Evolutionary conservation across 2,113 vertebrate genomes (phyloP).

Genomic region (Perca flavescens): DNA sequence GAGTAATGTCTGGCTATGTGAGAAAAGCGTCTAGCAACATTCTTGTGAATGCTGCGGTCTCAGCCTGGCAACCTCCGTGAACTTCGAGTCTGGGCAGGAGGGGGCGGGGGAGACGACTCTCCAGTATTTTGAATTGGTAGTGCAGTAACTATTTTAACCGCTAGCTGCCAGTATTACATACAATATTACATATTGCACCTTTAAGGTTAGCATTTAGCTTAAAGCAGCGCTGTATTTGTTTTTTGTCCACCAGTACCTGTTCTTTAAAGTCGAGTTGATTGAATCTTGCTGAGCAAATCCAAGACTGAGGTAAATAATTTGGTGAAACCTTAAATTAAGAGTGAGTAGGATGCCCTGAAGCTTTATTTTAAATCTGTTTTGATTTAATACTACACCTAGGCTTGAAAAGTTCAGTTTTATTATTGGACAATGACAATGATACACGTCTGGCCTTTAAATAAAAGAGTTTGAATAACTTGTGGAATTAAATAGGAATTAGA

Average conservation of each 20-base stretch:
- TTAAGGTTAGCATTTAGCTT: neutral
- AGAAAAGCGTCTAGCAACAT: no score
- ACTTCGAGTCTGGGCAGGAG: no score
- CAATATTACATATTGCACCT: no score
- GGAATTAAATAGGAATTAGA: neutral
- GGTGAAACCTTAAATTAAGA: neutral
- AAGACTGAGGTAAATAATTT: neutral
- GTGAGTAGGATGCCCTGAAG: neutral
- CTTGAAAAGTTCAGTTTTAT: neutral
- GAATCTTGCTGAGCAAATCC: neutral
- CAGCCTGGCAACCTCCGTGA: no score
- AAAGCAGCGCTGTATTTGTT: neutral
- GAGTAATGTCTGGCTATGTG: no score
- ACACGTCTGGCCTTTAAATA: neutral
- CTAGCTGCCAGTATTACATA: no score
- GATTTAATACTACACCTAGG: neutral
- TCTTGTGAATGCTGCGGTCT: no score
- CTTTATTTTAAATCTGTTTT: neutral
- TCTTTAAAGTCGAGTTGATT: neutral
- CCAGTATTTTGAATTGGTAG: no score
- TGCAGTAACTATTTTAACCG: no score
- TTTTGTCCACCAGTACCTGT: neutral
- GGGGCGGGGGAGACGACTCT: no score
- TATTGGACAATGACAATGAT: neutral
- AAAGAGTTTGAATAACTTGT: neutral